phyloP scores from a whole-genome alignment of 2,113 vertebrate species.

The Ursus arctos region DNA sequence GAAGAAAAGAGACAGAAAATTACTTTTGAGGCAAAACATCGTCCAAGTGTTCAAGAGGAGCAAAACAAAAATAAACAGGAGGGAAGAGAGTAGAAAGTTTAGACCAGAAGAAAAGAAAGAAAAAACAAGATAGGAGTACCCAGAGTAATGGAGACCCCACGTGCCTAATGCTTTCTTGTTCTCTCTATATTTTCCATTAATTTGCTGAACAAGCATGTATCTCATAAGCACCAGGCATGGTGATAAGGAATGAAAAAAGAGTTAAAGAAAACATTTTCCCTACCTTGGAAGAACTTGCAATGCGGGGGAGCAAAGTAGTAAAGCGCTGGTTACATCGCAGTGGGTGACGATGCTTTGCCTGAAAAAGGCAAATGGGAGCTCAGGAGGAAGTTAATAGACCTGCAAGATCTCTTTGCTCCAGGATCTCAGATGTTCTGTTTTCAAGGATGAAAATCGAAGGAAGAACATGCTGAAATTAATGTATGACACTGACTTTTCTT shows the following conservation, averaged over 20 bases:
- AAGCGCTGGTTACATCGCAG: neutral
- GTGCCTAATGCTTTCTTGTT: neutral
- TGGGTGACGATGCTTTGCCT: neutral
- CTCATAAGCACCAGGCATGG: neutral
- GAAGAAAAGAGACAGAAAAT: neutral
- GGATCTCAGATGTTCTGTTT: neutral
- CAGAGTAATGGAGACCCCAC: fast-evolving
- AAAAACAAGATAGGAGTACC: neutral
- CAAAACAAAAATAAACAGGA: neutral
- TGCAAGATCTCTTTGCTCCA: too few relatives aligned
- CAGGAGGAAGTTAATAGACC: neutral
- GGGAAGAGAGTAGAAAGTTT: neutral
- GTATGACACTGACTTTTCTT: neutral
- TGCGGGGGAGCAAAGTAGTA: neutral
- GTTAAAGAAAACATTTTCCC: neutral
- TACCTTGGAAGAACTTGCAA: neutral
- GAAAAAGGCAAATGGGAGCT: neutral
- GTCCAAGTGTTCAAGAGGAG: neutral
- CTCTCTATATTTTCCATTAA: neutral
- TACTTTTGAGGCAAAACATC: neutral
- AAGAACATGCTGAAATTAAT: neutral
- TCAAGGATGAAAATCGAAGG: neutral
- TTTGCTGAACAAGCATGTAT: neutral
- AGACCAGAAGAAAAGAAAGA: neutral
- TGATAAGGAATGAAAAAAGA: neutral